phyloP scores from a whole-genome alignment of 1,140 invertebrate species.

The Stegodyphus dumicola region DNA sequence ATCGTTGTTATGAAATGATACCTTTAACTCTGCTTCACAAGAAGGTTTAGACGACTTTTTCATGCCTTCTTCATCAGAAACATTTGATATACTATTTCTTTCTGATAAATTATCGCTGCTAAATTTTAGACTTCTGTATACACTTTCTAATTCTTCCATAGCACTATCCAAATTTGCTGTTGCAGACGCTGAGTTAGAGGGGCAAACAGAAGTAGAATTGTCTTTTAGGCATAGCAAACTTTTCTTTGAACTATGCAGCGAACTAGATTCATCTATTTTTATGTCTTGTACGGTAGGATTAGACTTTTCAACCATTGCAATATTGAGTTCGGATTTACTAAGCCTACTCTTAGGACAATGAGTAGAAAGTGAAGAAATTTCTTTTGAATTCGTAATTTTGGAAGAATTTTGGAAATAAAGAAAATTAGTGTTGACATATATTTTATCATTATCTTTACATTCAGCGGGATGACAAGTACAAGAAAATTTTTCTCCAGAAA shows the following conservation, averaged over 20 bases:
- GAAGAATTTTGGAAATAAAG: neutral
- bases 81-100: slow-evolving; percentile 24
- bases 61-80: neutral
- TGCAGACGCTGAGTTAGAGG: slow-evolving; percentile 13
- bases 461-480: neutral
- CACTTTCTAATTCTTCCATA: slow-evolving; percentile 55
- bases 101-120: slow-evolving; percentile 56
- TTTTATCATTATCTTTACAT: neutral
- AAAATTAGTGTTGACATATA: neutral
- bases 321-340: slow-evolving; percentile 28
- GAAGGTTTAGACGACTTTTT: neutral
- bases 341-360: neutral
- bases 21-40: neutral
- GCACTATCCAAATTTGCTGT: slow-evolving; percentile 56
- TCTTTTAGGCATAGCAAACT: neutral
- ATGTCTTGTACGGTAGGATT: neutral
- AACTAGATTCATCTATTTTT: neutral
- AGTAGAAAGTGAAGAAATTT: neutral
- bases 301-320: neutral
- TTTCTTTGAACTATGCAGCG: neutral
- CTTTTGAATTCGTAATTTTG: neutral
- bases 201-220: neutral
- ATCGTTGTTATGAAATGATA: neutral
- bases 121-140: slow-evolving; percentile 49
- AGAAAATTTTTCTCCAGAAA: slow-evolving; percentile 5